Evolutionary conservation across 2,113 vertebrate genomes (phyloP).

Genomic region (Urocitellus parryii): DNA sequence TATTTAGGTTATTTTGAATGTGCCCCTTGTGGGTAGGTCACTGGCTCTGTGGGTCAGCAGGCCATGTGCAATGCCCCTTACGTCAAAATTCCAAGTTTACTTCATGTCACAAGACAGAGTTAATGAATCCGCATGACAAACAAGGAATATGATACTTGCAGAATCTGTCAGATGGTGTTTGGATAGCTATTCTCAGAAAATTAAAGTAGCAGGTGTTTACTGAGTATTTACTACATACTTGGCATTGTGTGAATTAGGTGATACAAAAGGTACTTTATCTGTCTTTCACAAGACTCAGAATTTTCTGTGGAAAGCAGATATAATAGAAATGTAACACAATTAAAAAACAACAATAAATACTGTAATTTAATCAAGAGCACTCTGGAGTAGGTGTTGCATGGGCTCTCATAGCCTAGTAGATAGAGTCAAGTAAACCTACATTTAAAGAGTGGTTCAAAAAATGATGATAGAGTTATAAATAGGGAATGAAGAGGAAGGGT

Average conservation of each 20-base stretch:
- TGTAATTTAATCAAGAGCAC: not conserved
- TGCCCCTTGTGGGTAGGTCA: not conserved
- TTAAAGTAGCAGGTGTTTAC: not conserved
- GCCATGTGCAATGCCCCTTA: not conserved
- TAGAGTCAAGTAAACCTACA: not conserved
- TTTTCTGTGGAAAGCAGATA: not conserved
- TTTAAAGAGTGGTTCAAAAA: not conserved
- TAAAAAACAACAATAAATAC: not conserved
- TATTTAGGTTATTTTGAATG: slow-evolving; percentile 51
- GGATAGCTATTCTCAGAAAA: slow-evolving; percentile 44
- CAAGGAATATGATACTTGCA: not conserved
- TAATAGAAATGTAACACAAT: not conserved
- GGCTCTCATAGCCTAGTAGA: not conserved
- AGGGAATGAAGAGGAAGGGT: not conserved
- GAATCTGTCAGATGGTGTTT: not conserved
- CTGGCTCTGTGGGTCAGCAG: not conserved
- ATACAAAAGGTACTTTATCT: not conserved
- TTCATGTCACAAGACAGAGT: slow-evolving; percentile 1
- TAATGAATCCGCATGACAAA: slow-evolving; percentile 52
- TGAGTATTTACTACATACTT: not conserved
- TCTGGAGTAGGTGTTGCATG: not conserved
- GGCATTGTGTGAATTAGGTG: not conserved
- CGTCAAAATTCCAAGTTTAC: slow-evolving; percentile 43
- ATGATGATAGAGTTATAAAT: not conserved
- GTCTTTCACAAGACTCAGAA: not conserved